Conservation (phyloP, 2,797 vertebrate genomes). For the Lutjanus argentimaculatus region DNA sequence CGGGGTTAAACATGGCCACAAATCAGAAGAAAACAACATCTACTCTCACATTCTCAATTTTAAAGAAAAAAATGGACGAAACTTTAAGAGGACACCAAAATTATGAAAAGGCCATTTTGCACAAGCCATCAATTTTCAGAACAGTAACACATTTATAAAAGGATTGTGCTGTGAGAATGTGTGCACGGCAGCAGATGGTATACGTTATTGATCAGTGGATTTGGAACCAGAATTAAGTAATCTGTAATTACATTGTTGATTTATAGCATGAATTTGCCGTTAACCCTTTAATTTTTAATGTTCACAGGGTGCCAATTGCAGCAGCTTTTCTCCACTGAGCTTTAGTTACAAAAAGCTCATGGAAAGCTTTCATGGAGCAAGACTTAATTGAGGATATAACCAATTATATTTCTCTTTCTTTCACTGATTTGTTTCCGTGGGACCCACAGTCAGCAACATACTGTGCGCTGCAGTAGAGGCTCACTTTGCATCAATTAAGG, state of each 20-base stretch:
- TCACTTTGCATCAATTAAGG: neutral
- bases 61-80: neutral
- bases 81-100: conserved; percentile 6
- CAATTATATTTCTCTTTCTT: neutral
- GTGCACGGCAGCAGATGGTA: conserved; percentile 1
- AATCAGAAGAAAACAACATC: neutral
- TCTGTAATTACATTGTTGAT: conserved; percentile 30
- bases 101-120: conserved; percentile 4
- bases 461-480: neutral
- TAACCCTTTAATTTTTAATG: neutral
- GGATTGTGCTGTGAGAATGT: neutral
- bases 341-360: neutral
- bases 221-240: conserved; percentile 7
- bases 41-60: neutral
- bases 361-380: neutral
- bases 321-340: conserved; percentile 5
- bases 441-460: neutral
- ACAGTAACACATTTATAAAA: conserved; percentile 7
- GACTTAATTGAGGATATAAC: conserved; percentile 2
- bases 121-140: conserved; percentile 31
- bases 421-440: neutral
- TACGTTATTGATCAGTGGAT: conserved; percentile 20
- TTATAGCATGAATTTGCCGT: conserved; percentile 10
- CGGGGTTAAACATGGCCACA: neutral
- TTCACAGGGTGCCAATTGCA: neutral